Percentiles rank a stretch among this genome's conserved stretches.
phyloP scores from a whole-genome alignment of 2,888 invertebrate species.

The Rotaria magnacalcarata region DNA sequence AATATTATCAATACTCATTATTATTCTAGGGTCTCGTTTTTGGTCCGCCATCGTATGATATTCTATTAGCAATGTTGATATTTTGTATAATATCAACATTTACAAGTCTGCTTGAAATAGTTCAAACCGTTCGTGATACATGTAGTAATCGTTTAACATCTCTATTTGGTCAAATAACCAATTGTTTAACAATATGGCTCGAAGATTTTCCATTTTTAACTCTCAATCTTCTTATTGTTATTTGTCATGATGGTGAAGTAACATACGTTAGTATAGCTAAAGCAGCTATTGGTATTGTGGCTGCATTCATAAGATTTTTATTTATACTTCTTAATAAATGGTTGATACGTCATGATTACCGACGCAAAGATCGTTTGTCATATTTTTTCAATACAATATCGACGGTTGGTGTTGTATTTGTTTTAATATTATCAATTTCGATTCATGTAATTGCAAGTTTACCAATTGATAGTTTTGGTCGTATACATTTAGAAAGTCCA shows the following conservation, averaged over 20 bases:
- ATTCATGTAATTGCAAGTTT: not conserved
- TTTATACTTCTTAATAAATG: slow-evolving; percentile 14
- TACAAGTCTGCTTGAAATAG: not conserved
- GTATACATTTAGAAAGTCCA: not conserved
- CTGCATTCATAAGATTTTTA: not conserved
- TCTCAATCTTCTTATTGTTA: slow-evolving; percentile 5
- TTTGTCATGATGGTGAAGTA: slow-evolving; percentile 28
- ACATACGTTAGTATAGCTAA: not conserved
- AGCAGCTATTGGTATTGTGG: not conserved
- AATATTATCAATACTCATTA: too few species aligned
- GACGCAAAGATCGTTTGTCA: not conserved
- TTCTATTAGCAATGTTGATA: not conserved
- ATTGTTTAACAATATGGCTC: slow-evolving; percentile 8
- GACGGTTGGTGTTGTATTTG: not conserved
- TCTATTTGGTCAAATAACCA: not conserved
- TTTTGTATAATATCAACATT: not conserved
- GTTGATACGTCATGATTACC: slow-evolving; percentile 31
- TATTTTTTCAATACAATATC: not conserved
- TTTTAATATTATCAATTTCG: not conserved
- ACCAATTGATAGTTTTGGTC: not conserved
- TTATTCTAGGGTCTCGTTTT: not conserved
- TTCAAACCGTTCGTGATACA: not conserved
- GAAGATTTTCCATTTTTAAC: slow-evolving; percentile 32
- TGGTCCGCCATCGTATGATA: not conserved
- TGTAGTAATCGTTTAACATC: not conserved